Evolutionary conservation across 1,140 invertebrate genomes (phyloP).

Genomic region (Cydia pomonella): DNA sequence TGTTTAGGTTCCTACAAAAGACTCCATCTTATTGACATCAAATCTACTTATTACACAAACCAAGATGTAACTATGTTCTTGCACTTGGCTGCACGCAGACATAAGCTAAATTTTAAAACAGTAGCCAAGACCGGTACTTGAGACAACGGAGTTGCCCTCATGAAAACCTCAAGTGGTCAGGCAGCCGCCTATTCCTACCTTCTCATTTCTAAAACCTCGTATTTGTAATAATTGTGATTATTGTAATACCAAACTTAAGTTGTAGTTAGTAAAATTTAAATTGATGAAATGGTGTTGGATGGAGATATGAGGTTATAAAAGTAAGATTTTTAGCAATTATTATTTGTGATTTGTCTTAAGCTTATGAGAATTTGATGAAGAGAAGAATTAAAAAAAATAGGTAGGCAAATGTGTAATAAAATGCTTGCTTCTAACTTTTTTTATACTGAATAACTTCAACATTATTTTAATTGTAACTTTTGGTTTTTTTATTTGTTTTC

Average conservation of each 20-base stretch:
- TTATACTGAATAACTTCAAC: too few species aligned
- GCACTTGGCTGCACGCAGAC: neutral
- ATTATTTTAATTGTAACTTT: too few species aligned
- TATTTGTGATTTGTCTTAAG: conserved; percentile 21
- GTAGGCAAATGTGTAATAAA: neutral
- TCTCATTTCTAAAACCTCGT: neutral
- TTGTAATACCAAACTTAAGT: neutral
- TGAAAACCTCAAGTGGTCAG: conserved; percentile 2
- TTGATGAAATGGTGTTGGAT: neutral
- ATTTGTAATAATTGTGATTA: neutral
- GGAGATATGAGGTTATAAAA: neutral
- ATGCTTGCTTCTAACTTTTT: neutral
- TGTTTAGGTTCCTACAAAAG: too few species aligned
- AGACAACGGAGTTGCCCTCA: conserved; percentile 13
- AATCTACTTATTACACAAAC: neutral
- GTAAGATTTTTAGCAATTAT: neutral
- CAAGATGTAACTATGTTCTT: neutral
- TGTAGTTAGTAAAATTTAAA: neutral
- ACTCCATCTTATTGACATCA: too few species aligned
- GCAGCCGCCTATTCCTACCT: neutral
- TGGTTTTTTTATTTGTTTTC: too few species aligned
- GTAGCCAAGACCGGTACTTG: neutral
- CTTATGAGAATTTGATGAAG: neutral
- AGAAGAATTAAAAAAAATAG: neutral
- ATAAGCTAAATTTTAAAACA: conserved; percentile 10